A percentile compares a stretch with the other conserved stretches of the same genome.
Evolutionary conservation across 2,797 vertebrate genomes (phyloP).

Genomic region (Intellagama lesueurii): DNA sequence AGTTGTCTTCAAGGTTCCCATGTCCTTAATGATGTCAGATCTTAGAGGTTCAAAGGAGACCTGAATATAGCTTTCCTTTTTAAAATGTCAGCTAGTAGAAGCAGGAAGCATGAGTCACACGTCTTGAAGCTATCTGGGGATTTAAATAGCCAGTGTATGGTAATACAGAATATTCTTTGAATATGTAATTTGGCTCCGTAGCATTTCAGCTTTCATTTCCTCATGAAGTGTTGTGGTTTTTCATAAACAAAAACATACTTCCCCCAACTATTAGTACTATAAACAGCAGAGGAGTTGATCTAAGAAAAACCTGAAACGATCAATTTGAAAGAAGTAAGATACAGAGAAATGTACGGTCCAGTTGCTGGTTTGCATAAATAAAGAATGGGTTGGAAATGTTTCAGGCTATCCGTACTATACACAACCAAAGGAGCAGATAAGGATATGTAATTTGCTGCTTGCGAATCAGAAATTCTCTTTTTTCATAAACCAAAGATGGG

Average conservation of each 20-base stretch:
- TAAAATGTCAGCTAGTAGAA: constrained; percentile 1
- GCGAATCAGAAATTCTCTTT: background rate
- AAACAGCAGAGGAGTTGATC: background rate
- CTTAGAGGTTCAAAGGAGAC: background rate
- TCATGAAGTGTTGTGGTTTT: background rate
- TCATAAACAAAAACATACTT: background rate
- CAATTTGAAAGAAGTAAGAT: background rate
- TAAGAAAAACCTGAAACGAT: background rate
- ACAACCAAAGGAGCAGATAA: background rate
- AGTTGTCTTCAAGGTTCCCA: background rate
- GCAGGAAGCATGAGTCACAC: constrained; percentile 16
- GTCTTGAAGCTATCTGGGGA: constrained; percentile 9
- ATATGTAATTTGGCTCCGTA: background rate
- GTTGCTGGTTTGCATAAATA: background rate
- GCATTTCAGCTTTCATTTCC: background rate
- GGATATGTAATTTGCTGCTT: background rate
- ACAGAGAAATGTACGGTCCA: background rate
- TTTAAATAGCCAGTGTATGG: background rate
- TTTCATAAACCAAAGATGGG: too few relatives aligned
- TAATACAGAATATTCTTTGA: background rate
- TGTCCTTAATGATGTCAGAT: constrained; percentile 6
- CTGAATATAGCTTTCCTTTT: background rate
- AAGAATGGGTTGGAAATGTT: background rate
- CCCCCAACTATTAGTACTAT: background rate
- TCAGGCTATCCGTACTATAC: background rate